Evolutionary conservation across 2,113 vertebrate genomes (phyloP), one percentile per base, ranked within the genome.

Genomic region (Pipra filicauda): DNA sequence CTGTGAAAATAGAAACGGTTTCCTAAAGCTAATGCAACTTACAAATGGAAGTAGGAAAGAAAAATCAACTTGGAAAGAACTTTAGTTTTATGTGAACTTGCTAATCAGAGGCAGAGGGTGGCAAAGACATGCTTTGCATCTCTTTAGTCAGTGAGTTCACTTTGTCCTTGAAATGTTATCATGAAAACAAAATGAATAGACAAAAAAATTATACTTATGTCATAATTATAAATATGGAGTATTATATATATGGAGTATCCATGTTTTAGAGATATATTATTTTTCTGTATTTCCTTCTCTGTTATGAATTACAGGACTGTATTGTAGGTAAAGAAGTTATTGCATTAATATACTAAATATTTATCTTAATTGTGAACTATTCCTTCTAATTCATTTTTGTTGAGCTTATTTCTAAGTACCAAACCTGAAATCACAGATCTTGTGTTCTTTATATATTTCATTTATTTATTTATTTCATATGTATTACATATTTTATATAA

Each of bases 241-340:
- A 67, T 51, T 54, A 35, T 24, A 35, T 35, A 35, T 35, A 58
- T 13, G 9, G 22, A 24, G 9, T 59, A 61, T 27, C 13, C 6
- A n/a, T 11, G 12, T 77, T 92, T 70, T 70, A 5, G 8, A 82
- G 33, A 92, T 41, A 5, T 19, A 9, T 30, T 77, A 5, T 10
- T 92, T 85, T 93, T 43, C 33, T 89, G 11, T 64, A 81, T 9
- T 71, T 92, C 28, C 5, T 85, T 49, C 28, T 67, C 35, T 76
- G n/a, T 28, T 94, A 41, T 49, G 77, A 87, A 96, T 88, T 96
- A 72, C 87, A 93, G 21, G n/a, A 87, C 66, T 55, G 33, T 64
- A 90, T 92, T 83, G 62, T n/a, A 66, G 86, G 44, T 91, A 31
- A 86, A 94, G 57, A 66, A 73, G 65, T 72, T 83, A 48, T 93